Percentiles rank a stretch among this genome's conserved stretches.
These are phyloP conservation scores for Bombus difficillimus DNA, from an alignment of 1,140 invertebrate genomes.

Conservation along the genomic window DNA sequence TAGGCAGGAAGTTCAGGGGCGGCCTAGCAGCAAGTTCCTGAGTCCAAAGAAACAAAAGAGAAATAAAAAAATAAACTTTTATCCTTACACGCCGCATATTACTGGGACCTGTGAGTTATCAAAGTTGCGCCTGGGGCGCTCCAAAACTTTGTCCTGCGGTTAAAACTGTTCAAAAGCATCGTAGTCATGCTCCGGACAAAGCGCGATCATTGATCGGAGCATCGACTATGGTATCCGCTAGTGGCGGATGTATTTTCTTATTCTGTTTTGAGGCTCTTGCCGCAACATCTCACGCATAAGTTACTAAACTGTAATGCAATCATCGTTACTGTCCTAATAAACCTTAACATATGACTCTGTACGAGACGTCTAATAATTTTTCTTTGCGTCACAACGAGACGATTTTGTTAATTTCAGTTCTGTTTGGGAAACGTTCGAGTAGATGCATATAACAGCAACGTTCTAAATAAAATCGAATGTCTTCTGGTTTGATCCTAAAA, in stretches of 20 bases:
- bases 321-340: slow-evolving; percentile 78
- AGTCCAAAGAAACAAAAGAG: slow-evolving; percentile 37
- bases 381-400: background rate
- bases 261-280: slow-evolving; percentile 78
- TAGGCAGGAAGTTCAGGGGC: slow-evolving; percentile 56
- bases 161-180: slow-evolving; percentile 70
- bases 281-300: slow-evolving; percentile 74
- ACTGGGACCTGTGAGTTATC: slow-evolving; percentile 59
- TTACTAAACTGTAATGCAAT: slow-evolving; percentile 78
- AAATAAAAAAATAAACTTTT: slow-evolving; percentile 56
- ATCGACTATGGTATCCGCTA: slow-evolving; percentile 72
- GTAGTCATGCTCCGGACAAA: slow-evolving; percentile 65
- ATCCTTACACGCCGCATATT: slow-evolving; percentile 60
- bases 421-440: background rate
- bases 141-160: slow-evolving; percentile 67
- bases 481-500: background rate
- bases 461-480: background rate
- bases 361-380: slow-evolving; percentile 4
- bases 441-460: background rate
- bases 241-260: slow-evolving; percentile 79
- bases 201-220: slow-evolving; percentile 54
- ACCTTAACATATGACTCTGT: slow-evolving; percentile 72
- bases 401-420: background rate
- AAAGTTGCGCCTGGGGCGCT: slow-evolving; percentile 62
- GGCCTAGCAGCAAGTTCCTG: slow-evolving; percentile 58